phyloP scores from a whole-genome alignment of 2,797 vertebrate species.

The Bucorvus abyssinicus region DNA sequence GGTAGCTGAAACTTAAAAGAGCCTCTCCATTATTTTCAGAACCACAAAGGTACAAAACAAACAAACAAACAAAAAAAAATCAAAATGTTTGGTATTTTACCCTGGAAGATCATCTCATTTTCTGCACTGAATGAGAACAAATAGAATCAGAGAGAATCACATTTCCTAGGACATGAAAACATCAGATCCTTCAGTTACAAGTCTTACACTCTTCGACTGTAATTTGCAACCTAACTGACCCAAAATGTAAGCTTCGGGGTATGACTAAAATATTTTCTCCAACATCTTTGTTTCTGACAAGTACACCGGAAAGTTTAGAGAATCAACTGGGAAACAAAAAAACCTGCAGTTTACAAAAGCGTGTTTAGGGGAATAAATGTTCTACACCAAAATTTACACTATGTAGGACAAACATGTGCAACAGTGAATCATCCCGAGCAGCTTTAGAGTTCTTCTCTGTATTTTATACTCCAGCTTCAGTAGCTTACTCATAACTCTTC shows the following conservation, averaged over 20 bases:
- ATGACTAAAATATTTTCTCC: not conserved
- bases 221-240: not conserved
- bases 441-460: not conserved
- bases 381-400: not conserved
- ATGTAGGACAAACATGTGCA: not conserved
- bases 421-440: not conserved
- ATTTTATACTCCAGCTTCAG: not conserved
- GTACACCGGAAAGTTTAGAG: not conserved
- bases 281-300: not conserved
- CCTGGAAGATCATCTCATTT: not conserved
- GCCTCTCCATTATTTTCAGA: not conserved
- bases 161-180: not conserved
- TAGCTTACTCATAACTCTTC: not conserved
- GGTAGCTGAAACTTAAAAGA: constrained; percentile 87
- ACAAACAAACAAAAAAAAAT: not conserved
- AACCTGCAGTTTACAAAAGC: not conserved
- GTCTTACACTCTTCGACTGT: not conserved
- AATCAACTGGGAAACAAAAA: not conserved
- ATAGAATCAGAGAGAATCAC: not conserved
- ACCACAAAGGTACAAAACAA: not conserved
- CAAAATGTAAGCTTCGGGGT: not conserved
- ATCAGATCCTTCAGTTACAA: not conserved
- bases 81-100: not conserved
- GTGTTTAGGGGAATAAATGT: not conserved
- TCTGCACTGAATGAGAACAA: not conserved